A percentile compares a stretch with the other conserved stretches of the same genome.
phyloP scores from a whole-genome alignment of 1,140 invertebrate genomes.

The Drosophila sproati region DNA sequence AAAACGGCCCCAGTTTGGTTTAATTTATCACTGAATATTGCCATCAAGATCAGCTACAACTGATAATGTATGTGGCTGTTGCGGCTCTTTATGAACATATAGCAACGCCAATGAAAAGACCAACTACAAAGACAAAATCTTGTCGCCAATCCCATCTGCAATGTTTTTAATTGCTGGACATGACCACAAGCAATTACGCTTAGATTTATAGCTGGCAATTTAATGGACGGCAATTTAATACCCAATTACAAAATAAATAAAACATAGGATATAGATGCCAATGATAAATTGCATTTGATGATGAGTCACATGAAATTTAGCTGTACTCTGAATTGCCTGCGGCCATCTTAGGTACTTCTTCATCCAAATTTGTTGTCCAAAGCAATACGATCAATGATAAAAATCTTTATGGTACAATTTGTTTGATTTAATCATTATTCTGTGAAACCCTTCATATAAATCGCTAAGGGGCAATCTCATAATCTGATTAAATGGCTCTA shows the following conservation, averaged over 20 bases:
- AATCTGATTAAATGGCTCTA: too few relatives aligned
- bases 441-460: too few relatives aligned
- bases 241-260: slow-evolving; percentile 13
- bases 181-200: slow-evolving; percentile 47
- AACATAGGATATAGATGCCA: slow-evolving; percentile 10
- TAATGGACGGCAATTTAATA: slow-evolving; percentile 52
- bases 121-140: slow-evolving; percentile 27
- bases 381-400: too few relatives aligned
- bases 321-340: not conserved
- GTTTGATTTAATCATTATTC: too few relatives aligned
- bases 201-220: slow-evolving; percentile 67
- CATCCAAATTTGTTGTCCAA: too few relatives aligned
- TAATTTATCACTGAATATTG: slow-evolving; percentile 43
- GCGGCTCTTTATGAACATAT: slow-evolving; percentile 24
- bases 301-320: slow-evolving; percentile 14
- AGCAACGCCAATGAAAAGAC: slow-evolving; percentile 10
- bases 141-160: slow-evolving; percentile 59
- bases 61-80: slow-evolving; percentile 39
- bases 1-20: slow-evolving; percentile 4
- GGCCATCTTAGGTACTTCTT: not conserved
- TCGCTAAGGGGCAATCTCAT: too few relatives aligned
- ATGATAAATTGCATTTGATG: slow-evolving; percentile 12
- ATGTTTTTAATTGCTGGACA: slow-evolving; percentile 65
- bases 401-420: not conserved
- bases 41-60: slow-evolving; percentile 59